Base-by-base conservation (phyloP, 2,888 invertebrate genomes). In the Platycnemis pennipes region DNA sequence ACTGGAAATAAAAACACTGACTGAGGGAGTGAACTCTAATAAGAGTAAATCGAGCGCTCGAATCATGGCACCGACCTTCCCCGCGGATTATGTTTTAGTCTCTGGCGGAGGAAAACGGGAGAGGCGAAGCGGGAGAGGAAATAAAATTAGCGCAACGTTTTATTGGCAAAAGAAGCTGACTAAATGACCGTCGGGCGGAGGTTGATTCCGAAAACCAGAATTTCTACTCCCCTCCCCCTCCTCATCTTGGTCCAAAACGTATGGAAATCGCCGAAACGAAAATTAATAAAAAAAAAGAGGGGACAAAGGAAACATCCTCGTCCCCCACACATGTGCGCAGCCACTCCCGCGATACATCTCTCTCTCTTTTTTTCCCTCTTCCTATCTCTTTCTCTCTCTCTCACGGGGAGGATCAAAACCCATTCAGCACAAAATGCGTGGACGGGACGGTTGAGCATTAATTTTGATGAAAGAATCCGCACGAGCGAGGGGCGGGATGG, bases 381-480 rank as follows among this genome's bases (percentile, higher is more conserved):
- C 26, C 26, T 63, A 49, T 7, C 16, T 63, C 26, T 7, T 63
- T 26, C 7, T 26, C 26, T 63, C 42, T 42, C 26, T 37, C 46
- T 2, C 2, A 44, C 87, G 22, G 37, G 2, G 37, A 77, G 45
- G 4, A 44, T 69, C 69, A 63, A 69, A 44, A 69, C 63, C 44
- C 63, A 91, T 69, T 63, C 91, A 42, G 44, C 3, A n/a, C 37
- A 44, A 37, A 91, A 26, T 44, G 63, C 63, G 91, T 91, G 69
- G 37, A 91, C 91, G 44, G 89, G 22, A 89, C 19, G 56, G 42
- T 26, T 77, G 16, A 87, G 87, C 46, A 91, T 63, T 42, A 44
- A 91, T 44, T 63, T 63, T 37, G 91, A 26, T n/a, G 89, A 89
- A 89, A 89, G 56, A 91, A 63, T 63, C 87, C 31, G 63, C 31